Evolutionary conservation across 2,113 vertebrate species (phyloP), one percentile per base, ranked within the genome.

Genomic region (Tragulus kanchil): DNA sequence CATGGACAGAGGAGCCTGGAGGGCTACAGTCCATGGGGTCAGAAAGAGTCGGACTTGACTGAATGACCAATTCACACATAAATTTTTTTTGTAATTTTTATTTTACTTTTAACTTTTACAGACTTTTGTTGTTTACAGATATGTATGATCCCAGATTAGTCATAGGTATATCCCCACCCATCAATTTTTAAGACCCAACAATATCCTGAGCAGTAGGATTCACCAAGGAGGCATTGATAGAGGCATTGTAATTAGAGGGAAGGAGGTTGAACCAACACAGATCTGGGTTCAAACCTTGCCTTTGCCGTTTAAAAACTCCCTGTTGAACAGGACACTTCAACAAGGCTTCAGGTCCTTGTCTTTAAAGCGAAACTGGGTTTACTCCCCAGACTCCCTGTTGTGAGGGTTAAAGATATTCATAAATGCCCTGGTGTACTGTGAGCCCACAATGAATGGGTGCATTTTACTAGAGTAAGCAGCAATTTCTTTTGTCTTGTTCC

Each of bases 201-300:
- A 58, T 86, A 58, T 45, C 13, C 85, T 42, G 25, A 69, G 31
- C n/a, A 75, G 75, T 79, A 45, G 26, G 42, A 85, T 48, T 58
- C 31, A 62, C 0, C 3, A 54, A 71, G 19, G 5, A 65, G 62
- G 6, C 17, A 79, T 4, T 67, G 5, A 83, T 10, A 52, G 42
- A 58, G 23, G 5, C 0, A 0, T 45, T 65, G 1, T 2, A 15
- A 2, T 73, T 13, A 52, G 9, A 10, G 85, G 59, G 2, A 67
- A 69, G 16, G 62, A 3, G 17, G 17, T 58, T 58, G 52, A 91
- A 42, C 14, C 16, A 8, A 78, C 75, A 62, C 0, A 45, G 31
- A 79, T 4, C 10, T 5, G 17, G 26, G 7, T 88, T 90, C n/a
- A 90, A 62, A 64, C 45, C 14, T 26, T 67, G 25, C 8, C 77